Evolutionary conservation across 2,797 vertebrate genomes (phyloP).

Genomic region (Martes flavigula): DNA sequence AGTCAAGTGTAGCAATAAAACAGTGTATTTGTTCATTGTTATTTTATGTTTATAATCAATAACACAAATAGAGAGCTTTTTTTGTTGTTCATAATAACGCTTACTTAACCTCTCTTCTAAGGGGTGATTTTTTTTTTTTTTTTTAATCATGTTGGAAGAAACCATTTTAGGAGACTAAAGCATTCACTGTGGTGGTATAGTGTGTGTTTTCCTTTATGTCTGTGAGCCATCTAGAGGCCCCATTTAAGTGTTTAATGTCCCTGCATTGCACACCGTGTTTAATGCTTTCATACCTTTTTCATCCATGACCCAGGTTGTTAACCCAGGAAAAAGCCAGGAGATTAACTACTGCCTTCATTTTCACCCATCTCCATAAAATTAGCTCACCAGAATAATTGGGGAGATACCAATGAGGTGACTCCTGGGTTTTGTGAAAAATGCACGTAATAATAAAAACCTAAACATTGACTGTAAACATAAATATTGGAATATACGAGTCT

Average conservation of each 20-base stretch:
- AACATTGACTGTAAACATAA: not conserved
- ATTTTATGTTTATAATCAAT: constrained; percentile 12
- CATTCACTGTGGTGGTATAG: not conserved
- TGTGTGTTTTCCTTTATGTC: not conserved
- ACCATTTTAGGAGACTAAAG: not conserved
- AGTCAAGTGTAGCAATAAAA: not conserved
- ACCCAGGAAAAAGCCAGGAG: not conserved
- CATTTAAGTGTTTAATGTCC: not conserved
- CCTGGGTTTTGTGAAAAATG: not conserved
- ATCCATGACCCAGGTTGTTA: not conserved
- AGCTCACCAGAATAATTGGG: not conserved
- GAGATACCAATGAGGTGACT: not conserved
- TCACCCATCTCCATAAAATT: not conserved
- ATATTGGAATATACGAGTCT: not conserved
- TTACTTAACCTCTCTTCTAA: not conserved
- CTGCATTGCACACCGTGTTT: not conserved
- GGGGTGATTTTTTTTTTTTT: not conserved
- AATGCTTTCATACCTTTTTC: constrained; percentile 2
- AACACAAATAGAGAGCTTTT: constrained; percentile 15
- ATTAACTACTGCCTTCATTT: not conserved
- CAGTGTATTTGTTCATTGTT: not conserved
- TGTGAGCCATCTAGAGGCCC: constrained; percentile 39
- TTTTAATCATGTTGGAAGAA: constrained; percentile 25
- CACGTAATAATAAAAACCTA: not conserved
- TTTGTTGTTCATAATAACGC: not conserved